A percentile compares a stretch with the other conserved stretches of the same genome.
Evolutionary conservation across 1,140 invertebrate species (phyloP).

Genomic region (Ostrea denselamellosa): DNA sequence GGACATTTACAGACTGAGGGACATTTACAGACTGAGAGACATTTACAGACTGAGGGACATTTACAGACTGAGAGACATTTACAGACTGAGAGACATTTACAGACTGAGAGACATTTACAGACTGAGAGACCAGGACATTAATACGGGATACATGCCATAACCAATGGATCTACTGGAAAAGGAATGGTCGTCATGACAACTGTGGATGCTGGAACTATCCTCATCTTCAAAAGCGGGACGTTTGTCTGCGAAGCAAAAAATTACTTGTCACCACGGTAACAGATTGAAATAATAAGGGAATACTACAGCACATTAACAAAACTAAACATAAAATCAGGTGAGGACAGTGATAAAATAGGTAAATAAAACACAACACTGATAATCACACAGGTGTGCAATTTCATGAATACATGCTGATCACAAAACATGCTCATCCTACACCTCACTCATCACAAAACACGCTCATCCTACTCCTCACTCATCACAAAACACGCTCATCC

Average conservation of each 20-base stretch:
- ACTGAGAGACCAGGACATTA: background rate
- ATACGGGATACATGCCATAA: conserved; percentile 71
- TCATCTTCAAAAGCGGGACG: conserved; percentile 61
- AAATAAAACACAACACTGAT: background rate
- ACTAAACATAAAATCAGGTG: background rate
- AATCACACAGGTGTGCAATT: background rate
- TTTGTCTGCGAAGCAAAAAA: conserved; percentile 56
- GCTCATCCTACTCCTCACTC: too few relatives aligned
- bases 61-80: background rate
- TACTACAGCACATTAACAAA: too few relatives aligned
- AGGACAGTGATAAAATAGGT: background rate
- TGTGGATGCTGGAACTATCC: conserved; percentile 47
- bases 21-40: too few relatives aligned
- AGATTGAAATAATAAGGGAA: background rate
- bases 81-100: background rate
- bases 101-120: background rate
- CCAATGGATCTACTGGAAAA: conserved; percentile 62
- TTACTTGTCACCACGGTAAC: conserved; percentile 32
- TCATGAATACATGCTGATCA: too few relatives aligned
- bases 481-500: too few relatives aligned
- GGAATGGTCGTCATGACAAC: conserved; percentile 43
- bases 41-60: background rate
- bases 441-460: too few relatives aligned
- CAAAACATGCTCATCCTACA: too few relatives aligned
- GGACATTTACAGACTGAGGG: too few relatives aligned